Conservation (phyloP, 2,797 vertebrate genomes). For the Crax fasciolata region DNA sequence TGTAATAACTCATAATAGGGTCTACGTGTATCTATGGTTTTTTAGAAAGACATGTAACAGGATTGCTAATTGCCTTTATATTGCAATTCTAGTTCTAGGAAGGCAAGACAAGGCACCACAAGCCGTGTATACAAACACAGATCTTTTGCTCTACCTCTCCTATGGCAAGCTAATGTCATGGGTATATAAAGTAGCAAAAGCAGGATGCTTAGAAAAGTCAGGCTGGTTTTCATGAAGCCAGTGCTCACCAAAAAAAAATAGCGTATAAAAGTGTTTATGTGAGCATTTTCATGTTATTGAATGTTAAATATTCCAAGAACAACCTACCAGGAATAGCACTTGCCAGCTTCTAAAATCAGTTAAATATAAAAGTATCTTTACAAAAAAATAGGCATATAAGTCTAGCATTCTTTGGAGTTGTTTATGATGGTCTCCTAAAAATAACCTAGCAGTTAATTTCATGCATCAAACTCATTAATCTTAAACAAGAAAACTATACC, state of each 20-base stretch:
- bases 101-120: conserved; percentile 66
- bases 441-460: conserved; percentile 49
- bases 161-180: not conserved
- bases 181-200: conserved; percentile 60
- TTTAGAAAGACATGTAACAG: not conserved
- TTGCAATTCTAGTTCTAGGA: conserved; percentile 35
- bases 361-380: conserved; percentile 73
- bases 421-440: conserved; percentile 61
- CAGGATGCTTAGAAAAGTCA: conserved; percentile 63
- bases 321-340: conserved; percentile 71
- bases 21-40: not conserved
- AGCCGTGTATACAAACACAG: conserved; percentile 47
- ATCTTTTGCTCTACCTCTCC: conserved; percentile 27
- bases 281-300: conserved; percentile 58
- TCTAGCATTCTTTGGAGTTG: conserved; percentile 67
- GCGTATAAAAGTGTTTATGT: conserved; percentile 58
- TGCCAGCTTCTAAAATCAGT: conserved; percentile 72
- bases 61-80: conserved; percentile 11
- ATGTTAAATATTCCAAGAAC: conserved; percentile 55
- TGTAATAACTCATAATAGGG: not conserved
- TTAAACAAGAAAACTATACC: conserved; percentile 65
- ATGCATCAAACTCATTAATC: conserved; percentile 45
- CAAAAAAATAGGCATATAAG: conserved; percentile 68
- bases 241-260: conserved; percentile 62
- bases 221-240: conserved; percentile 63